A percentile compares a stretch with the other conserved stretches of the same genome.
Evolutionary conservation across 1,140 invertebrate species (phyloP).

Genomic region (Ceratina japonica): DNA sequence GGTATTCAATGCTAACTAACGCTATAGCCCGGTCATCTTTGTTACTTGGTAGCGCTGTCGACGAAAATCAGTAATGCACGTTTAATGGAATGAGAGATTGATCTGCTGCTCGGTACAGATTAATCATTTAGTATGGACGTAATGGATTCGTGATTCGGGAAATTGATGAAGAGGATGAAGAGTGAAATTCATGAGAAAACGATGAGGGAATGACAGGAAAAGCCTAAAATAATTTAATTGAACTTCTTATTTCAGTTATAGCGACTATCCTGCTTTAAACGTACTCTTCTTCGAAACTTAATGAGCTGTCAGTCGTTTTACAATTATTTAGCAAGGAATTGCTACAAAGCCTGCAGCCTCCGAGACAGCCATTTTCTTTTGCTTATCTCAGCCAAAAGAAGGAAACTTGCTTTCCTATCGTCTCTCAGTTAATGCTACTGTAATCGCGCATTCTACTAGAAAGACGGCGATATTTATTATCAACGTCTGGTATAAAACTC

Average conservation of each 20-base stretch:
- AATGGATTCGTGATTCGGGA: neutral
- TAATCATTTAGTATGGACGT: neutral
- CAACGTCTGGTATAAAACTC: neutral
- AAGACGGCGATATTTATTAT: constrained; percentile 31
- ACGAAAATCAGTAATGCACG: constrained; percentile 13
- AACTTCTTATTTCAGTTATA: neutral
- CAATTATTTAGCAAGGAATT: neutral
- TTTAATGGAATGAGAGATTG: neutral
- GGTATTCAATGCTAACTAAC: constrained; percentile 18
- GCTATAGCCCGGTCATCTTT: constrained; percentile 12
- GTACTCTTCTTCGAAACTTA: neutral
- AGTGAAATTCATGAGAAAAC: no score
- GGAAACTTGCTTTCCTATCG: constrained; percentile 2
- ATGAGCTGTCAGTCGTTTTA: neutral
- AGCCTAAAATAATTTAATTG: no score
- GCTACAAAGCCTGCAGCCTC: neutral
- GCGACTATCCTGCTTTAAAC: no score
- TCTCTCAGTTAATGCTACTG: constrained; percentile 2
- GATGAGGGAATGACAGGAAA: no score
- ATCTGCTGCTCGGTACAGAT: neutral
- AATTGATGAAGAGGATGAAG: no score
- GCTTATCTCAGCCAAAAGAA: neutral
- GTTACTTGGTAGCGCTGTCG: neutral
- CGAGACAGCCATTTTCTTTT: neutral
- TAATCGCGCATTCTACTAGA: constrained; percentile 5